A percentile compares a stretch with the other conserved stretches of the same genome.
phyloP scores from a whole-genome alignment of 2,113 vertebrate genomes.

The Semicossyphus pulcher region DNA sequence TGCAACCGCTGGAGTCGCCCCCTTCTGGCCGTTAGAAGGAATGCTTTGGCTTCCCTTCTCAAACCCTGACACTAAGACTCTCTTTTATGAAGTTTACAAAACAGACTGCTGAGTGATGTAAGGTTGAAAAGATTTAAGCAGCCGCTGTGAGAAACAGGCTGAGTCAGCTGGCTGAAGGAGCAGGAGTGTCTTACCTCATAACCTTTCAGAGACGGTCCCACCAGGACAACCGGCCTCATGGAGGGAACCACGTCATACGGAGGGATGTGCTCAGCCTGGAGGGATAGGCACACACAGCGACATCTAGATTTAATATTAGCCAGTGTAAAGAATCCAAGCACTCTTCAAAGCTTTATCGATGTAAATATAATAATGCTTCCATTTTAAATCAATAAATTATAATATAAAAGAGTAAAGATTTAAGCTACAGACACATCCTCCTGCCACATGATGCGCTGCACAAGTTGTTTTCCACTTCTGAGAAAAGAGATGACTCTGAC shows the following conservation, averaged over 20 bases:
- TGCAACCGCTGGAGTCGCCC: too few relatives aligned
- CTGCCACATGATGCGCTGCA: background rate
- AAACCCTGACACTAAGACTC: too few relatives aligned
- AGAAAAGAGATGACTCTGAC: background rate
- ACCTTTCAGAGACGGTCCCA: slow-evolving; percentile 97
- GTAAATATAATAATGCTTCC: too few relatives aligned
- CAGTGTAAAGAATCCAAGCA: background rate
- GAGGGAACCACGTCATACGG: slow-evolving; percentile 98
- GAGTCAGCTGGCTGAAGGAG: background rate
- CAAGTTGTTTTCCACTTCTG: background rate
- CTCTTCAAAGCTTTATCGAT: too few relatives aligned
- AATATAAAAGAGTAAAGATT: background rate
- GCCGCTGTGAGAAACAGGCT: background rate
- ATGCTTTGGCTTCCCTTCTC: too few relatives aligned
- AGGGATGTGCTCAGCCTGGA: slow-evolving; percentile 94
- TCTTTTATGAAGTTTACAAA: too few relatives aligned
- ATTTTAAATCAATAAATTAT: too few relatives aligned
- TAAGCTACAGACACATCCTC: background rate
- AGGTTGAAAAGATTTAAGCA: background rate
- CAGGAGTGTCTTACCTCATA: slow-evolving; percentile 89
- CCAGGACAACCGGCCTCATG: slow-evolving; percentile 97
- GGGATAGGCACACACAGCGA: background rate
- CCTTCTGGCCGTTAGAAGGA: too few relatives aligned
- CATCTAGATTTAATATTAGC: slow-evolving; percentile 7
- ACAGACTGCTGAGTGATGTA: background rate